Percentiles rank a stretch among this genome's conserved stretches.
Evolutionary conservation across 2,888 invertebrate species (phyloP).

Genomic region (Julus scanicus): DNA sequence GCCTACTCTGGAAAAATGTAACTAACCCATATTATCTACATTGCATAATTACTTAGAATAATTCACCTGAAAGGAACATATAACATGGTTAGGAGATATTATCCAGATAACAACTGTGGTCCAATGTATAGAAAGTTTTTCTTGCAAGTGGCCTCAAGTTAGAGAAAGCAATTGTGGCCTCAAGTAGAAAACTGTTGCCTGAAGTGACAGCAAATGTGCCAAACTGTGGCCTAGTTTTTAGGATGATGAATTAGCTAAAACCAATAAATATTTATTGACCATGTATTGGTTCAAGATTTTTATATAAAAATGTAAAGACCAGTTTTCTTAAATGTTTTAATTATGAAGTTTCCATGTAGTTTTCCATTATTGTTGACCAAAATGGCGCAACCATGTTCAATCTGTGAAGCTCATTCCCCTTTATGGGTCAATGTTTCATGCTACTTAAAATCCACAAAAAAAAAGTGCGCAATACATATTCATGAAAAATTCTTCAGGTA

Average conservation of each 20-base stretch:
- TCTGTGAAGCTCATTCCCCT: not conserved
- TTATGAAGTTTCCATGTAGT: not conserved
- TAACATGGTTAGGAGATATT: too few species aligned
- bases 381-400: not conserved
- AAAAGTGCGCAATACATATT: not conserved
- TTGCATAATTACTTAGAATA: too few species aligned
- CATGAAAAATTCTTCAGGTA: not conserved
- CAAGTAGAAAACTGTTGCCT: too few species aligned
- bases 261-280: not conserved
- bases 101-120: too few species aligned
- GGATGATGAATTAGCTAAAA: not conserved
- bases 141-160: too few species aligned
- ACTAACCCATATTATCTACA: too few species aligned
- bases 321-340: not conserved
- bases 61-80: too few species aligned
- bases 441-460: not conserved
- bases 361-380: not conserved
- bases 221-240: not conserved
- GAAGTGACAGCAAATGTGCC: not conserved
- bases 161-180: too few species aligned
- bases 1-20: too few species aligned
- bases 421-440: constrained; percentile 29
- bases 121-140: too few species aligned
- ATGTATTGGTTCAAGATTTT: not conserved
- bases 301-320: not conserved